Base-by-base conservation (phyloP, 2,113 vertebrate species). In the Psammodynastes pulverulentus region DNA sequence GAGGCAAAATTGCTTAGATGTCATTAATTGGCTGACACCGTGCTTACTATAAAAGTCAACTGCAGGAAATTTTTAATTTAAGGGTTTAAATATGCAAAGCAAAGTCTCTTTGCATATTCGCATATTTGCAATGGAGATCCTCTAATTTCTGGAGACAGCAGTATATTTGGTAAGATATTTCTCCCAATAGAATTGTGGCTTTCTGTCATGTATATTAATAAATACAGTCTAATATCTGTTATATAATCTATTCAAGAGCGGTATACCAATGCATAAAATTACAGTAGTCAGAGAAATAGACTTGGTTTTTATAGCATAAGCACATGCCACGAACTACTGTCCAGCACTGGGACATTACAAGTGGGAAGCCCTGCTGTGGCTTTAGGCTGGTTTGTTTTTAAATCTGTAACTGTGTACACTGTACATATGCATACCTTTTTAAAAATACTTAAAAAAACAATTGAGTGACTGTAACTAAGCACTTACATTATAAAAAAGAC, bases 11-110 rank as follows among this genome's bases (percentile, higher is more conserved):
- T 21, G 8, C 7, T 89, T 85, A 48, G 72, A n/a, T 88, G 86
- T 52, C 24, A 79, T 49, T 52, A 48, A 72, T 9, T 49, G 21
- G 23, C 56, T 12, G 17, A 46, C 43, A 91, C 29, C 17, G 9
- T 87, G n/a, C 49, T 51, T 52, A 45, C 58, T 72, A 48, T 52
- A 48, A 89, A 84, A 92, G 29, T 89, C 58, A 86, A 52, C 56
- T 72, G 86, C 51, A 92, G 91, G 87, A 84, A 84, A 53, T 10
- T 39, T 89, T 89, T 89, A 48, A 92, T 84, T 72, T 84, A 24
- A n/a, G 1, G 23, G 1, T 51, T n/a, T 24, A 87, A 87, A 88
- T 17, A 26, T 67, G 51, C 29, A 84, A 34, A 56, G 26, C 43
- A 17, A 89, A 89, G 67, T 56, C 26, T 19, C 49, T 79, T 79